Conservation (phyloP, 64 coral and sea anemone genomes). For the Dendronephthya gigantea region DNA sequence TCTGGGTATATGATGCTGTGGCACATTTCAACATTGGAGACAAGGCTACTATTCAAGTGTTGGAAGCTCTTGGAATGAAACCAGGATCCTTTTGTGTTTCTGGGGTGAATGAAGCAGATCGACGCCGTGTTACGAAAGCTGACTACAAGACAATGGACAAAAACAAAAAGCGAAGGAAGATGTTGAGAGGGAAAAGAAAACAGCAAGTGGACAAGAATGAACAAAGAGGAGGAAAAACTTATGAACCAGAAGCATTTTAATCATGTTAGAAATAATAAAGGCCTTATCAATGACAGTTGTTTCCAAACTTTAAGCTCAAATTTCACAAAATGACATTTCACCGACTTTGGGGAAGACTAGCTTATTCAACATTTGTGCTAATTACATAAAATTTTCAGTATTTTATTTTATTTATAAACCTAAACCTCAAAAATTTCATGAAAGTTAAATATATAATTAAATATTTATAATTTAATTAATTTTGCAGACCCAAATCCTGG, state of each 20-base stretch:
- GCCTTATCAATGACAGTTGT: not conserved
- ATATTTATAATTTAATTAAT: not conserved
- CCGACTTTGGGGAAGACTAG: not conserved
- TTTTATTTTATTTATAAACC: not conserved
- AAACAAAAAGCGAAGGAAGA: constrained; percentile 35
- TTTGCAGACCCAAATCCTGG: not conserved
- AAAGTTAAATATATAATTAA: not conserved
- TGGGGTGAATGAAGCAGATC: too few species aligned
- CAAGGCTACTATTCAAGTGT: constrained; percentile 18
- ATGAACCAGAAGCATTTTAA: constrained; percentile 35
- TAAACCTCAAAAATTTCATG: not conserved
- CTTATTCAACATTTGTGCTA: not conserved
- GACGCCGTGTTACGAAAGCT: not conserved
- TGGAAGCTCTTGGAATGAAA: constrained; percentile 27
- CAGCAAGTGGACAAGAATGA: constrained; percentile 36
- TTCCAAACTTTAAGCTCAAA: not conserved
- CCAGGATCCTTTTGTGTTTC: too few species aligned
- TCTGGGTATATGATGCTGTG: constrained; percentile 24
- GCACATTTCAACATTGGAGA: constrained; percentile 13
- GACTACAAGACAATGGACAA: not conserved
- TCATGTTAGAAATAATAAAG: too few species aligned
- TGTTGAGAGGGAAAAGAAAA: constrained; percentile 32
- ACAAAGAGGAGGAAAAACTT: constrained; percentile 19
- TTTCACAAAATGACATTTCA: not conserved
- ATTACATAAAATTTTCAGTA: not conserved